Evolutionary conservation across 2,113 vertebrate genomes (phyloP), one percentile per base, ranked within the genome.

Genomic region (Gasterosteus aculeatus): DNA sequence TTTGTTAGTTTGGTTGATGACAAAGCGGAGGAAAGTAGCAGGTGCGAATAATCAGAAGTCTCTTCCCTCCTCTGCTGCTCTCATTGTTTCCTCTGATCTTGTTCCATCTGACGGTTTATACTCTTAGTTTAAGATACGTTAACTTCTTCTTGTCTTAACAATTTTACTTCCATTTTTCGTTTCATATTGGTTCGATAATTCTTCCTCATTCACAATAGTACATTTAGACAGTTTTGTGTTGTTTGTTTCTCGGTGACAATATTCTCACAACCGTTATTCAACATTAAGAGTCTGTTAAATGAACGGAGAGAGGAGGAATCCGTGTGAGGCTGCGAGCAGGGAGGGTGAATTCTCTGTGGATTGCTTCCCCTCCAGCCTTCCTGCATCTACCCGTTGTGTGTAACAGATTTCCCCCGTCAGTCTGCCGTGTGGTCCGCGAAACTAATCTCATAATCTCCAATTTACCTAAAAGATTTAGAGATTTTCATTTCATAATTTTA

Each of bases 321-420:
- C 0, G 39, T n/a, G 3, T 33, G 29, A 58, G 18, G 7, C 5
- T 10, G 4, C 35, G 65, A 71, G 15, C 47, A 22, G 53, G 51
- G 51, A 58, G 70, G 71, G 44, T 59, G 63, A 70, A 75, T 81
- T 86, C 54, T 86, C 60, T 68, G 47, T 87, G 85, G 86, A 89
- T 90, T 88, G 87, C 82, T 72, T 70, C 80, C 70, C 73, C 79
- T 86, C 57, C 77, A 56, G 86, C 77, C 44, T 39, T 19, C 74
- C 63, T 71, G 69, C 16, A 59, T 2, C 2, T 64, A 3, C 44
- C n/a, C 51, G 44, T 76, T 46, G 4, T 75, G 41, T 80, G 62
- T 57, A 64, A n/a, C 47, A 60, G 75, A 39, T 72, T 71, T 72
- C 19, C 46, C 33, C 42, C 49, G 7, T 56, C 65, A 31, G 61